Evolutionary conservation across 2,113 vertebrate genomes (phyloP), one percentile per base, ranked within the genome.

Genomic region (Panthera leo): DNA sequence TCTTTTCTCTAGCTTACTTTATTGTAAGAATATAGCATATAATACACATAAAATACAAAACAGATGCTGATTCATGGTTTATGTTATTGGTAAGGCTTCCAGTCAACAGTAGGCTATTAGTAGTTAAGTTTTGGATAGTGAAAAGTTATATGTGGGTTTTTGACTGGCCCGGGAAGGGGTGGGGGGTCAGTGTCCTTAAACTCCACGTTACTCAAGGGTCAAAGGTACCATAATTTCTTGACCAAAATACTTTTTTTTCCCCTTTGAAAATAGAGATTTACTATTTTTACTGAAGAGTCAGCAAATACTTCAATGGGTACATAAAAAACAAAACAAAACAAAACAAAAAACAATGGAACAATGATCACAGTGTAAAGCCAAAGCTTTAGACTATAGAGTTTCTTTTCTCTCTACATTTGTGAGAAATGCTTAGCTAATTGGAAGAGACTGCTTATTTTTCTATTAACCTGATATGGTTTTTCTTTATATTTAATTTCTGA

Each of bases 401-500:
- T 71, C 8, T 45, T 88, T n/a, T 63, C 55, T 70, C 11, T 94
- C 25, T 78, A 51, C 18, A 78, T 71, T n/a, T 58, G 10, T 79
- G 90, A 79, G 42, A 95, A 79, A 61, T 94, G 70, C 27, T 87
- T 89, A 70, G 79, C 23, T 80, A 83, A 85, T 23, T 67, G 21
- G 70, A 34, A 87, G 85, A 91, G 31, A 63, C 31, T 55, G 70
- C 18, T 93, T 92, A 85, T 82, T 96, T 94, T 95, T 82, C 68
- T 93, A 78, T 88, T 95, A 91, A 15, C n/a, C 75, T 92, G 85
- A 95, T 79, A 78, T 93, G 21, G 7, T 51, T 96, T 97, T 96
- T 61, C n/a, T 71, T 82, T 75, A 65, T 87, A 85, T 94, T 95
- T 95, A 94, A 85, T 97, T 98, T 94, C 31, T 92, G 67, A 97